Conservation (phyloP, 2,888 invertebrate genomes). For the Catocala nupta region DNA sequence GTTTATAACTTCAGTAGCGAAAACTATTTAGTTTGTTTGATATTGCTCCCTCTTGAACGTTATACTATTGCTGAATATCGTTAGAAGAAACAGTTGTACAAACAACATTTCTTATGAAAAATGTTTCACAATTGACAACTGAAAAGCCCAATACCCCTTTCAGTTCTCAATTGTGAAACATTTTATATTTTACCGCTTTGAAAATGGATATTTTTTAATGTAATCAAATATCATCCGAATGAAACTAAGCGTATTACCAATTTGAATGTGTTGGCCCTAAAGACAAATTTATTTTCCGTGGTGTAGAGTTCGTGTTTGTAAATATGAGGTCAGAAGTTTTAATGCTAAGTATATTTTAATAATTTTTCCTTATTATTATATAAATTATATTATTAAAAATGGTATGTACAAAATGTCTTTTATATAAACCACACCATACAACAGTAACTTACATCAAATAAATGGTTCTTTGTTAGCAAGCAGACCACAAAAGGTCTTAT, state of each 20-base stretch:
- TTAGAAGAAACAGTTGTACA: conserved; percentile 68
- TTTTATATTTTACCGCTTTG: conserved; percentile 4
- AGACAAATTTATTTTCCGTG: no score
- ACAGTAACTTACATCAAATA: conserved; percentile 22
- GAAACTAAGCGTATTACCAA: no score
- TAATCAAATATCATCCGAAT: no score
- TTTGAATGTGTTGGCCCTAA: no score
- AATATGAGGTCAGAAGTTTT: no score
- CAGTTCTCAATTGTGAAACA: no score
- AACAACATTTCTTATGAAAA: conserved; percentile 56
- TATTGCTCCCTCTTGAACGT: conserved; percentile 61
- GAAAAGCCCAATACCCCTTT: no score
- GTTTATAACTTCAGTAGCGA: conserved; percentile 54
- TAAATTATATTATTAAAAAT: background rate
- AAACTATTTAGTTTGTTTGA: conserved; percentile 64
- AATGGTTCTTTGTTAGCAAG: conserved; percentile 31
- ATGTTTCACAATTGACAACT: conserved; percentile 48
- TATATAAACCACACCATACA: background rate
- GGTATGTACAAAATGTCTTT: background rate
- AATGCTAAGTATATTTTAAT: no score
- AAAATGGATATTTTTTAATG: conserved; percentile 8
- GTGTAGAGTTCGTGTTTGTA: no score
- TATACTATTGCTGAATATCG: conserved; percentile 61
- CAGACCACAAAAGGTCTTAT: conserved; percentile 47
- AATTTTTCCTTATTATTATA: no score